These are phyloP conservation scores for Thaumatotibia leucotreta DNA, from an alignment of 1,140 invertebrate species.

Conservation along the genomic window DNA sequence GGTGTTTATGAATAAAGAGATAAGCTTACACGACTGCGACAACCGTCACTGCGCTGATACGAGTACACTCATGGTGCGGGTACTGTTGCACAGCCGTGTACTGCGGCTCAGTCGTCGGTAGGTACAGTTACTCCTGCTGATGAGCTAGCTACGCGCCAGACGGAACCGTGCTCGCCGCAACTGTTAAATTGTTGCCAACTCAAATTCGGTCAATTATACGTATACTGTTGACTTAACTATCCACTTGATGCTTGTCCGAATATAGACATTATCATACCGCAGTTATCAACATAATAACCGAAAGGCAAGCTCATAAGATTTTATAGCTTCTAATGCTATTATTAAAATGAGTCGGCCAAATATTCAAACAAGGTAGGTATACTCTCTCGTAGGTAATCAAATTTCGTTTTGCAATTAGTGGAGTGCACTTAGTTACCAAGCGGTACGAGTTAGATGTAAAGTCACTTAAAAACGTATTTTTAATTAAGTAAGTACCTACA, in stretches of 20 bases:
- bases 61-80: too few relatives aligned
- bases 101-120: slow-evolving; percentile 42
- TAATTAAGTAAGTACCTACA: neutral
- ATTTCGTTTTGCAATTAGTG: neutral
- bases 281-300: neutral
- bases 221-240: neutral
- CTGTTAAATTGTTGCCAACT: slow-evolving; percentile 1
- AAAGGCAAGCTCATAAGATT: neutral
- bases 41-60: too few relatives aligned
- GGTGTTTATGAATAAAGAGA: too few relatives aligned
- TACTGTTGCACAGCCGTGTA: slow-evolving; percentile 14
- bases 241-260: neutral
- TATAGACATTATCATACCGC: neutral
- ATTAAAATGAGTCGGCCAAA: neutral
- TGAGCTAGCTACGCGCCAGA: slow-evolving; percentile 38
- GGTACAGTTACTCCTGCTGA: slow-evolving; percentile 48
- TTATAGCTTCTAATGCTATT: neutral
- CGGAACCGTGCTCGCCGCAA: slow-evolving; percentile 24
- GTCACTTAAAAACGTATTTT: neutral
- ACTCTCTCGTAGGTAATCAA: neutral
- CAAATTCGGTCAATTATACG: neutral
- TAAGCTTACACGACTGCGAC: too few relatives aligned
- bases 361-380: neutral
- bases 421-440: neutral
- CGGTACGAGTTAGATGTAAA: neutral